Conservation (phyloP, 2,113 vertebrate species). For the Mus musculus region GRCm39 chr14:101787001-101787500, state of each 20-base stretch:
- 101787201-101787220: neutral
- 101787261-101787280: neutral
- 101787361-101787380: neutral
- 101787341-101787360: neutral
- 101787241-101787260: neutral
- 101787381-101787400: neutral
- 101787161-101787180: neutral
- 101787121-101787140: neutral
- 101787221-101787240: neutral
- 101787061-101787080: neutral
- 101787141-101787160: neutral
- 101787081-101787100: neutral
- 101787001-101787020: slow-evolving; percentile 46
- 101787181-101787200: neutral
- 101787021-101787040: neutral
- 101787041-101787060: slow-evolving; percentile 31
- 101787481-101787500: neutral
- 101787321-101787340: slow-evolving; percentile 32
- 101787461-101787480: neutral
- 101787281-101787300: neutral
- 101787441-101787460: slow-evolving; percentile 22
- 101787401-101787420: neutral
- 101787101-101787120: slow-evolving; percentile 1
- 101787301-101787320: neutral
- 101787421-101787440: neutral